Conservation (phyloP, 2,888 invertebrate species). For the Octonoba sinensis region DNA sequence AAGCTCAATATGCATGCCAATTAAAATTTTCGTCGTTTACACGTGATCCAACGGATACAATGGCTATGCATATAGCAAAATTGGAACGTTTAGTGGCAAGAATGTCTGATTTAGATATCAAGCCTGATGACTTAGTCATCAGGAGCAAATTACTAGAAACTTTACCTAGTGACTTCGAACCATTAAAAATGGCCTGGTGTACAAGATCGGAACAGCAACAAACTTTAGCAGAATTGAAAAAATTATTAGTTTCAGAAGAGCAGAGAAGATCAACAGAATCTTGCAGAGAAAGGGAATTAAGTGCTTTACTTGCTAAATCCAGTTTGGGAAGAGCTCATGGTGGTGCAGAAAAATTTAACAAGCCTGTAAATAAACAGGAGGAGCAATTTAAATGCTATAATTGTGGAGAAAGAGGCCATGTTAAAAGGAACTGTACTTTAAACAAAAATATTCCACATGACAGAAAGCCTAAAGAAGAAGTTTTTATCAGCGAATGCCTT, state of each 20-base stretch:
- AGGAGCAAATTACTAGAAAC: conserved; percentile 18
- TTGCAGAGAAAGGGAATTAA: neutral
- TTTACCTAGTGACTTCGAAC: conserved; percentile 15
- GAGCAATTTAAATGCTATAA: neutral
- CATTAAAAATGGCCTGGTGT: conserved; percentile 13
- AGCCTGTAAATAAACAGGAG: neutral
- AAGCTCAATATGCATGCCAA: conserved; percentile 15
- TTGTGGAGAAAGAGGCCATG: no score
- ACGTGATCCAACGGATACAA: conserved; percentile 7
- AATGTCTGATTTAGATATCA: conserved; percentile 12
- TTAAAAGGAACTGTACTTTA: no score
- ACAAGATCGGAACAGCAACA: no score
- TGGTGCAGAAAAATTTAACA: neutral
- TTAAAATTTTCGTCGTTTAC: conserved; percentile 13
- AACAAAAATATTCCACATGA: neutral
- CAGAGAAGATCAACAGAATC: neutral
- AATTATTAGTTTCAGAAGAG: conserved; percentile 17
- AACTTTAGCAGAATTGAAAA: neutral
- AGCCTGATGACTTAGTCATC: no score
- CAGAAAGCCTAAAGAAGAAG: no score
- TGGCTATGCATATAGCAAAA: conserved; percentile 19
- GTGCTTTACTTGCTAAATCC: conserved; percentile 5
- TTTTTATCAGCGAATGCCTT: no score
- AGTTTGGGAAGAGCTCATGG: neutral
- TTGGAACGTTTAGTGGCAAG: conserved; percentile 8